Evolutionary conservation across 2,797 vertebrate genomes (phyloP).

Genomic region (Hyperoplus immaculatus): DNA sequence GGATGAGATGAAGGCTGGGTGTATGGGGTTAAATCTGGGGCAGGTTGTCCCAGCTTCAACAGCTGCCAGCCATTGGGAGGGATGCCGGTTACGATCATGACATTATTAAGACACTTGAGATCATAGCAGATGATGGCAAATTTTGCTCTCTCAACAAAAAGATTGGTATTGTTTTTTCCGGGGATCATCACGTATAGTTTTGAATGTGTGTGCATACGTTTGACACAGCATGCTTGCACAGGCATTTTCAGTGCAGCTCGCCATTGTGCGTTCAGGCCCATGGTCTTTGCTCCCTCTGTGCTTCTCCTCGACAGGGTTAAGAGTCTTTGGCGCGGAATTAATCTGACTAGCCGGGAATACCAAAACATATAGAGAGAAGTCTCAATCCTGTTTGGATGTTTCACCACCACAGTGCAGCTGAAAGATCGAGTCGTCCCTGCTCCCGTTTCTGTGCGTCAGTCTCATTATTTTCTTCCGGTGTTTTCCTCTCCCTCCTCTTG

Average conservation of each 20-base stretch:
- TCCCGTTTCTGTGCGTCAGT: slow-evolving; percentile 57
- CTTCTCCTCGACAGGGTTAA: slow-evolving; percentile 60
- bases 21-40: slow-evolving; percentile 67
- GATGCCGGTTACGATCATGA: slow-evolving; percentile 33
- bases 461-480: slow-evolving; percentile 68
- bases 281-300: slow-evolving; percentile 41
- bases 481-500: slow-evolving; percentile 55
- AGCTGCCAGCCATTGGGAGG: slow-evolving; percentile 34
- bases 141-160: slow-evolving; percentile 11
- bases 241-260: slow-evolving; percentile 35
- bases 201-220: slow-evolving; percentile 29
- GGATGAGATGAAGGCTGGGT: slow-evolving; percentile 15
- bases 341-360: slow-evolving; percentile 73
- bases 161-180: too few species aligned
- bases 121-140: slow-evolving; percentile 13
- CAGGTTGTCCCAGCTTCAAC: slow-evolving; percentile 46
- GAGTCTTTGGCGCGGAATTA: slow-evolving; percentile 79
- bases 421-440: slow-evolving; percentile 51
- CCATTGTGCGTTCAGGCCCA: slow-evolving; percentile 30
- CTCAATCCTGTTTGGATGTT: slow-evolving; percentile 80
- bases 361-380: slow-evolving; percentile 65
- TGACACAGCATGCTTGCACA: slow-evolving; percentile 46
- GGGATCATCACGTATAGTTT: slow-evolving; percentile 10
- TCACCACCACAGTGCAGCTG: slow-evolving; percentile 65
- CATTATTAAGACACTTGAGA: slow-evolving; percentile 37